Percentiles rank a stretch among this genome's conserved stretches.
Conservation (phyloP, 2,113 vertebrate species). For the Dissostichus mawsoni region DNA sequence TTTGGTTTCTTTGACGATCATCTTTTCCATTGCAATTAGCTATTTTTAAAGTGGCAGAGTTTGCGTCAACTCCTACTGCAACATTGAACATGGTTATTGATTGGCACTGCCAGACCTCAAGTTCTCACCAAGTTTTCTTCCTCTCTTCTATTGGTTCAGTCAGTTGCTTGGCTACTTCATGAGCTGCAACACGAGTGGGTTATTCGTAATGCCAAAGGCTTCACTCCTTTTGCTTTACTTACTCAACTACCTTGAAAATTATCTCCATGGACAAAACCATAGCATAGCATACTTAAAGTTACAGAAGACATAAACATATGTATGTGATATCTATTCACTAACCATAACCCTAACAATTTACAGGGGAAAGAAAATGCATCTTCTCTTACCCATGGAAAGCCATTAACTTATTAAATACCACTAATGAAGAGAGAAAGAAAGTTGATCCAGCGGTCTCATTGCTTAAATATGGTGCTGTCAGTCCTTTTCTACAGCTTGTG, state of each 20-base stretch:
- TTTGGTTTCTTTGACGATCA: slow-evolving; percentile 48
- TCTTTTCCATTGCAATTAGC: slow-evolving; percentile 65
- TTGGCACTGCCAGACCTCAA: slow-evolving; percentile 29
- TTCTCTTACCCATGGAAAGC: slow-evolving; percentile 47
- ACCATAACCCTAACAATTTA: background rate
- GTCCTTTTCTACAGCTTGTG: slow-evolving; percentile 59
- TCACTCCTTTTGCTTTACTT: slow-evolving; percentile 27
- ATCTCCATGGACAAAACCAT: slow-evolving; percentile 35
- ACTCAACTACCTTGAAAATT: slow-evolving; percentile 26
- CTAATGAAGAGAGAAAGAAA: slow-evolving; percentile 51
- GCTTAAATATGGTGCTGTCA: slow-evolving; percentile 62
- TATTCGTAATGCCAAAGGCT: slow-evolving; percentile 35
- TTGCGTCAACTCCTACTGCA: slow-evolving; percentile 37
- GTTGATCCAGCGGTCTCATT: slow-evolving; percentile 54
- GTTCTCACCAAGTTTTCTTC: slow-evolving; percentile 33
- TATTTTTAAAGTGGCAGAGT: slow-evolving; percentile 54
- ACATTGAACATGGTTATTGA: slow-evolving; percentile 53
- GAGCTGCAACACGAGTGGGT: slow-evolving; percentile 11
- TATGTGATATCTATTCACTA: background rate
- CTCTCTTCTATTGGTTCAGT: slow-evolving; percentile 45
- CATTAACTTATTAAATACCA: slow-evolving; percentile 64
- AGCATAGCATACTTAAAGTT: slow-evolving; percentile 1
- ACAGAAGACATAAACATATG: background rate
- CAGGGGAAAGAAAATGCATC: background rate
- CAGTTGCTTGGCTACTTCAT: slow-evolving; percentile 42